These are phyloP conservation scores for Epinephelus cyanopodus DNA, from an alignment of 2,113 vertebrate genomes.

Conservation along the genomic window DNA sequence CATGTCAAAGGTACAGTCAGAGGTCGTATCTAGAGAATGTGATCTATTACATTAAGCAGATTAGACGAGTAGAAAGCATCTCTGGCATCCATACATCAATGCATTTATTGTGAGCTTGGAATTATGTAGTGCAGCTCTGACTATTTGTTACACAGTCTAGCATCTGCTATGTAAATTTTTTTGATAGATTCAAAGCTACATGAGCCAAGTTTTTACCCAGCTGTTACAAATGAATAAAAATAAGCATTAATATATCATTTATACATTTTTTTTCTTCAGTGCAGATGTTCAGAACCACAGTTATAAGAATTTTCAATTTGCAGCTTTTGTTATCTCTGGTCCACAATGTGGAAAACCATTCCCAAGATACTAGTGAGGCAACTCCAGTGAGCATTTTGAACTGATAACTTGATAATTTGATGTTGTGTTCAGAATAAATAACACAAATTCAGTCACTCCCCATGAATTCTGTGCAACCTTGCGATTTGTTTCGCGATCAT, in stretches of 20 bases:
- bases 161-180: background rate
- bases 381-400: background rate
- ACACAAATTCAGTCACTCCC: too few relatives aligned
- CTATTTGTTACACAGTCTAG: background rate
- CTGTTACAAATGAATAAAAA: too few relatives aligned
- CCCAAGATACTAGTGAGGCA: background rate
- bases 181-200: background rate
- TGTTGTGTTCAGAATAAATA: too few relatives aligned
- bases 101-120: background rate
- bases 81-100: background rate
- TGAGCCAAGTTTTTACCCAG: too few relatives aligned
- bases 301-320: background rate
- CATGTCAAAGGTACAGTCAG: background rate
- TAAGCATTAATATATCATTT: too few relatives aligned
- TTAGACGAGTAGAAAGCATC: background rate
- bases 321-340: background rate
- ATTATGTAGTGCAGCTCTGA: background rate
- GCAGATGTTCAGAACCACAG: background rate
- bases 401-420: background rate
- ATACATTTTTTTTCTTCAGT: background rate
- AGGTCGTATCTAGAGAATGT: background rate
- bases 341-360: background rate
- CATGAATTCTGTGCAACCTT: too few relatives aligned
- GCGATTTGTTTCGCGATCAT: too few relatives aligned
- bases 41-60: background rate